Evolutionary conservation across 2,888 invertebrate genomes (phyloP), one percentile per base, ranked within the genome.

Genomic region (Hydriomena furcata): DNA sequence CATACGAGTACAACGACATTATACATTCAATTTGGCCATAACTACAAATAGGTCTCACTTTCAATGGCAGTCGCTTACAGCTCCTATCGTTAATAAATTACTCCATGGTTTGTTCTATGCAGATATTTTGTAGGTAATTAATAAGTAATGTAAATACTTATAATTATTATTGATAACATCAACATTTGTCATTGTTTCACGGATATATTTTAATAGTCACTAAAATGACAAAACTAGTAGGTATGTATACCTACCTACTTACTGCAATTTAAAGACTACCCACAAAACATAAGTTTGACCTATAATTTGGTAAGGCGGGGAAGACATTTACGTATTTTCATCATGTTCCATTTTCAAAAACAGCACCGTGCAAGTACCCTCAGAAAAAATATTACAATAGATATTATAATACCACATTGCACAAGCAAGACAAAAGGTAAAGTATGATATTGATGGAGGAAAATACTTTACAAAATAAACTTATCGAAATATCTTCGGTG

Each of bases 401-500:
- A 63, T 66, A 17, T 21, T 17, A 68, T 59, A 37, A 62, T 66
- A 69, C 65, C 65, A 68, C 64, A 76, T 77, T 73, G 78, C 72
- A 77, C 72, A 66, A 66, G 23, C 42, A 34, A 12, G 61, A 76
- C 65, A 62, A 61, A 59, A 60, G 60, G 61, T 55, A 59, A 66
- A 71, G 88, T 88, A 88, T 84, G 72, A 82, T 86, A 90, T 90
- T 90, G 90, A 90, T 90, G 90, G 90, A 89, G 88, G 86, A 89
- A 77, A 81, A 85, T 84, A 84, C 78, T 88, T 89, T 88, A 89
- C 82, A 89, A 88, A 88, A 89, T 89, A 89, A 89, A 83, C 90
- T 90, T 90, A 90, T 88, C 88, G 82, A 89, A 88, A 89, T 89
- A 90, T 90, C 90, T 90, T 90, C 90, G 90, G 90, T 90, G 87